Base-by-base conservation (phyloP, 2,888 invertebrate species). In the Dascillus cervinus region DNA sequence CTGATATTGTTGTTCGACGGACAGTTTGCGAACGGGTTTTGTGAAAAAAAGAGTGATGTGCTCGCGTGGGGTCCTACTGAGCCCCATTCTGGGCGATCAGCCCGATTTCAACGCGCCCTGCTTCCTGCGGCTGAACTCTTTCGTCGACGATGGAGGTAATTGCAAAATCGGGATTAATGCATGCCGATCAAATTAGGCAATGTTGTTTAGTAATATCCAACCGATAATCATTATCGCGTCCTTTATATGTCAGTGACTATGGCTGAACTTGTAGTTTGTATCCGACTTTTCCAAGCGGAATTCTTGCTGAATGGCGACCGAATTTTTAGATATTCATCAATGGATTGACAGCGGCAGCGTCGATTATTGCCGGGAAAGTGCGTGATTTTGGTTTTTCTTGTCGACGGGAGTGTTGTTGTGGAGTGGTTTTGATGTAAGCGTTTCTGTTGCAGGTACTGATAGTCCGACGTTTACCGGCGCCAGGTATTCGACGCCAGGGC, bases 361-460 rank as follows among this genome's bases (percentile, higher is more conserved):
- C 4, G 4, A 17, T 17, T 17, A 17, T 6, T 6, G 5, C 8
- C 8, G 4, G 8, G 5, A 17, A 17, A 17, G 4, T 6, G 5
- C 8, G 17, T 17, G 8, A 17, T 17, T 6, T 17, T 17, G 17
- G 5, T 17, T 17, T 6, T 17, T 17, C 8, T 17, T 17, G 8
- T 6, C 4, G 8, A 17, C 4, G 17, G 8, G 4, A 17, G 8
- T 17, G 4, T 17, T 4, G 4, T 17, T 4, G 17, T 6, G 17
- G 17, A 17, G 11, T 19, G 4, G 12, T 15, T 33, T n/a, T 30
- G 17, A 22, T 15, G 6, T 14, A 13, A n/a, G 21, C 32, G 36
- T 32, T 49, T 49, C 47, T 26, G 32, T 66, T 69, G 1, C 66
- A 83, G 82, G 82, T 22, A 82, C 80, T 56, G 83, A 83, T 58